These are phyloP conservation scores for Amniataba percoides DNA, from an alignment of 2,797 vertebrate species.

Conservation along the genomic window DNA sequence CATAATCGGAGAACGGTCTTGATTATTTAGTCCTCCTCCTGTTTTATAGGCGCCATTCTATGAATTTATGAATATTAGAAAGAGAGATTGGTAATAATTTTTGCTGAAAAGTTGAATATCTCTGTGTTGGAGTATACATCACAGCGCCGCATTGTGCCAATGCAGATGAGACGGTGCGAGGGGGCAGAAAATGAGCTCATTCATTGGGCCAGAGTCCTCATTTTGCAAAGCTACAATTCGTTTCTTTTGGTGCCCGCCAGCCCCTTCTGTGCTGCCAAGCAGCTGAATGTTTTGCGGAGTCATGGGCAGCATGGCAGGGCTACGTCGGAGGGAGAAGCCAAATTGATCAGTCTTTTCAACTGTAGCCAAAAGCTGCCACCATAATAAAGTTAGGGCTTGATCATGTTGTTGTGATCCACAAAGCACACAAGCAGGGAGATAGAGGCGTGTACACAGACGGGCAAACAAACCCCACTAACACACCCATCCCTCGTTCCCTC, in stretches of 20 bases:
- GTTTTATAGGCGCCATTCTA: slow-evolving; percentile 56
- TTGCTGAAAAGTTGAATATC: slow-evolving; percentile 46
- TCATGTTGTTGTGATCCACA: slow-evolving; percentile 74
- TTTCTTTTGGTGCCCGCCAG: slow-evolving; percentile 66
- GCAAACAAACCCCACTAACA: slow-evolving; percentile 51
- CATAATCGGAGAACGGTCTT: slow-evolving; percentile 42
- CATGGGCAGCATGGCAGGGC: slow-evolving; percentile 74
- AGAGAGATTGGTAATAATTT: slow-evolving; percentile 48
- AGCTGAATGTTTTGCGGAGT: slow-evolving; percentile 81
- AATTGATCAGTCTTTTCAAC: slow-evolving; percentile 78
- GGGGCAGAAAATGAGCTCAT: slow-evolving; percentile 78
- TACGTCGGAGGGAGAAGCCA: slow-evolving; percentile 60
- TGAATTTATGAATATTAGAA: slow-evolving; percentile 58
- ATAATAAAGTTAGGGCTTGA: slow-evolving; percentile 79
- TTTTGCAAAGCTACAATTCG: slow-evolving; percentile 70
- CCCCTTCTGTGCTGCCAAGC: slow-evolving; percentile 74
- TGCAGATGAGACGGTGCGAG: slow-evolving; percentile 62
- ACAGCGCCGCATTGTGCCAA: slow-evolving; percentile 58
- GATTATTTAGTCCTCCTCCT: slow-evolving; percentile 57
- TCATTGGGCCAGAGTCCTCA: slow-evolving; percentile 70
- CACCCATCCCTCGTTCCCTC: slow-evolving; percentile 11
- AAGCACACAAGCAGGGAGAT: slow-evolving; percentile 63
- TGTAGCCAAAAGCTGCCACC: slow-evolving; percentile 77
- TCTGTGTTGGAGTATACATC: slow-evolving; percentile 56
- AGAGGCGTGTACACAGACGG: slow-evolving; percentile 49